Base-by-base conservation (phyloP, 1,140 invertebrate species). In the Macrobrachium rosenbergii region DNA sequence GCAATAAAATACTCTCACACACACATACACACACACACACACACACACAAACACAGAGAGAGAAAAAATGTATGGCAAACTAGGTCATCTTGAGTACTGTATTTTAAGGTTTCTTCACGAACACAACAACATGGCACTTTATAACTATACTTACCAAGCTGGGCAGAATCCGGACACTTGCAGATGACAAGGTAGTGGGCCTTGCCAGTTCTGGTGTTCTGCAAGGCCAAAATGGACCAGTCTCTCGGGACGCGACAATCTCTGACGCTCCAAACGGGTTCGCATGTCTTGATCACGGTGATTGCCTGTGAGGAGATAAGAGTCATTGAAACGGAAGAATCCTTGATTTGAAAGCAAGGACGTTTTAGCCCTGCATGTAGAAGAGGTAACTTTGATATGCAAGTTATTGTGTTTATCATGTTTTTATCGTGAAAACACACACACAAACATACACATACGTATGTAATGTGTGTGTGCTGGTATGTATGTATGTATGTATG, bases 111-210 rank as follows among this genome's bases (percentile, higher is more conserved):
- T 12, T 8, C 7, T 52, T 2, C 2, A 37, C 28, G 52, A 52
- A 8, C 7, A 52, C 0, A 12, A 2, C 7, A 52, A 52, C 6
- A 52, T 0, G 52, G 6, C 12, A 52, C 52, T 52, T 52, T 12
- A 52, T 8, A 52, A 52, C 0, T 52, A 17, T 77, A 11, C 93
- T 94, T 93, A 96, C 96, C 96, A 91, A 98, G 94, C 91, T 95
- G 95, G 90, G 95, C 96, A 62, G 94, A 94, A 86, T 96, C 94
- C 5, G 96, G 96, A 93, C 97, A 98, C 90, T 96, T 94, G 91
- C 97, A 98, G 88, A 98, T 97, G 77, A 98, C 97, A 72, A 98
- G 93, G 91, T 98, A 98, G 92, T 98, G 97, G 11, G 97, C 97
- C 92, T 98, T 98, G 87, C 97, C 97, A 11, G 97, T 98, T 90